These are phyloP conservation scores for Columba janthina DNA, from an alignment of 2,113 vertebrate genomes.

Conservation along the genomic window DNA sequence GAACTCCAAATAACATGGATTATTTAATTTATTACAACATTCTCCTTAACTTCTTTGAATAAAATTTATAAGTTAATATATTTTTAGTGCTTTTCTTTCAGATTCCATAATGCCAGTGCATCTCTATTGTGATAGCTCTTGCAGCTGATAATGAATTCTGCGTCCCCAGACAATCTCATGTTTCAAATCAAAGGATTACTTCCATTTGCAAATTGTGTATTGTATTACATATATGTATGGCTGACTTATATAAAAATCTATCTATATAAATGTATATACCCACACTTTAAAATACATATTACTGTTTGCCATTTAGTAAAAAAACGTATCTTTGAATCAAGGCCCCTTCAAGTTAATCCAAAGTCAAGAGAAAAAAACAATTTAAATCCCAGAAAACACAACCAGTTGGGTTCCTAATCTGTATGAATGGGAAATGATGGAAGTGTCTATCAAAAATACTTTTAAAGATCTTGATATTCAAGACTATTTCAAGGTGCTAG, in stretches of 20 bases:
- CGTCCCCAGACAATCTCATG: not conserved
- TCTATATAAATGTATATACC: rapidly evolving
- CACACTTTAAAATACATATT: not conserved
- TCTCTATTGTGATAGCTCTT: not conserved
- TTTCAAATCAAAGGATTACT: not conserved
- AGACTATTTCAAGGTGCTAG: not conserved
- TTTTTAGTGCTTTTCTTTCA: constrained; percentile 13
- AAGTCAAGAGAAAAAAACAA: not conserved
- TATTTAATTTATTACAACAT: not conserved
- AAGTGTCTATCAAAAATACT: not conserved
- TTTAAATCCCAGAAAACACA: not conserved
- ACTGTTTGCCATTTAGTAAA: not conserved
- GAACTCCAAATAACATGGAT: not conserved
- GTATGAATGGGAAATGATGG: not conserved
- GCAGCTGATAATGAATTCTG: not conserved
- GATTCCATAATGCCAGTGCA: not conserved
- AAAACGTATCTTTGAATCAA: not conserved
- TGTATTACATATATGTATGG: not conserved
- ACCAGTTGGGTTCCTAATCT: not conserved
- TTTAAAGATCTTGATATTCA: not conserved
- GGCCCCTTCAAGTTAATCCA: not conserved
- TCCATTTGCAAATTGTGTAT: not conserved
- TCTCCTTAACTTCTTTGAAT: not conserved
- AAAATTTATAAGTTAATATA: not conserved
- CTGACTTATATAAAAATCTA: not conserved